Evolutionary conservation across 2,113 vertebrate species (phyloP).

Genomic region (Alectura lathami): DNA sequence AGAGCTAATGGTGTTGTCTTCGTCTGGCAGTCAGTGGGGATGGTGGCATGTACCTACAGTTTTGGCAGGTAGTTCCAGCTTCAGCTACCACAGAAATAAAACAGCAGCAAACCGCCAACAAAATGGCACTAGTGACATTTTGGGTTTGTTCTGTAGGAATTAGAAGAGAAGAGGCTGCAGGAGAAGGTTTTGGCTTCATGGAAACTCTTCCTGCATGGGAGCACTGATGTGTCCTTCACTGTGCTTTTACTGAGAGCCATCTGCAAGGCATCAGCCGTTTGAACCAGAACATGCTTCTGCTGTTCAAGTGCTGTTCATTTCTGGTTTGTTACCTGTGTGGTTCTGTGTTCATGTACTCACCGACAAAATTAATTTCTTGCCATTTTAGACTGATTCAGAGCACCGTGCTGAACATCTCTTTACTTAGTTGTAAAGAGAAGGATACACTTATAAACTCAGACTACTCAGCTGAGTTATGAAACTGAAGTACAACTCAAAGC

Average conservation of each 20-base stretch:
- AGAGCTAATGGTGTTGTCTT: not conserved
- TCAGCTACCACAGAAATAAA: not conserved
- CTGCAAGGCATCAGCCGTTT: not conserved
- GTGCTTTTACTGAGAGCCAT: not conserved
- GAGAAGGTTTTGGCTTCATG: not conserved
- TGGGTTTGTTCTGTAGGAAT: not conserved
- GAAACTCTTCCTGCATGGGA: not conserved
- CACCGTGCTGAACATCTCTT: not conserved
- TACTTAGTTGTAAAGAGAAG: not conserved
- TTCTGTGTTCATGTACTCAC: not conserved
- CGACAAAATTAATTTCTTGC: not conserved
- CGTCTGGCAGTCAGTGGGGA: not conserved
- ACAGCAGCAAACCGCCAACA: rapidly evolving
- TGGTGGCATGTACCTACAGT: not conserved
- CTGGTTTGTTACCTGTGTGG: not conserved
- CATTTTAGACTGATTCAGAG: not conserved
- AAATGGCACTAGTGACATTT: not conserved
- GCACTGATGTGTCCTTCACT: not conserved
- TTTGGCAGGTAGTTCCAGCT: not conserved
- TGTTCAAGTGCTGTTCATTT: not conserved
- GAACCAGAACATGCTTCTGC: not conserved
- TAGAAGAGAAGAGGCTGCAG: not conserved
- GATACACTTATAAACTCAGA: not conserved
- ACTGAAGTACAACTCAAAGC: no score
- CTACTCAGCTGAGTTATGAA: not conserved